phyloP scores from a whole-genome alignment of 64 coral and sea anemone genomes.

The Stylophora pistillata region DNA sequence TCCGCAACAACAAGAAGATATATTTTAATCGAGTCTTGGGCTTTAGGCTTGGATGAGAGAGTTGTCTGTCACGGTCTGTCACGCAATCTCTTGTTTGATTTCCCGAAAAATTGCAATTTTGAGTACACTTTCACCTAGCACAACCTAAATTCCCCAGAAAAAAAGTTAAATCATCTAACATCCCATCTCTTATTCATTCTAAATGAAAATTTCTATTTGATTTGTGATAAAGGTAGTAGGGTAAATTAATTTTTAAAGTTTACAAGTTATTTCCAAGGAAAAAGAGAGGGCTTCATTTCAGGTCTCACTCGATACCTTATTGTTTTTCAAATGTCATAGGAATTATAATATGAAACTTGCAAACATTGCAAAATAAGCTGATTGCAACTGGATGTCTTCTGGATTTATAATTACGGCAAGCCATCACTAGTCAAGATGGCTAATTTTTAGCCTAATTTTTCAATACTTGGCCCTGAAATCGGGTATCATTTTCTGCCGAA shows the following conservation, averaged over 20 bases:
- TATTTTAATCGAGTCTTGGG: no score
- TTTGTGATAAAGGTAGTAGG: constrained; percentile 7
- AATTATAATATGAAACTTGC: not conserved
- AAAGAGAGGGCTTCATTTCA: not conserved
- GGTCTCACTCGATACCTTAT: no score
- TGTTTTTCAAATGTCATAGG: not conserved
- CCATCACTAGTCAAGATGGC: not conserved
- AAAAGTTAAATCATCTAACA: not conserved
- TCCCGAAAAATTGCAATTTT: constrained; percentile 5
- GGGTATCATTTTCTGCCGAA: constrained; percentile 21
- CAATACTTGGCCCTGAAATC: not conserved
- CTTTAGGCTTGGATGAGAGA: no score
- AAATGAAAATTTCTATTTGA: not conserved
- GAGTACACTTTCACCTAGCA: not conserved
- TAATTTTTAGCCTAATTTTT: not conserved
- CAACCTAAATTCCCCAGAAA: constrained; percentile 14
- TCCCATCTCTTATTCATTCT: not conserved
- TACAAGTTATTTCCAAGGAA: not conserved
- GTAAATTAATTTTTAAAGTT: not conserved
- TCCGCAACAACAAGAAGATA: no score
- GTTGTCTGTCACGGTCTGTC: constrained; percentile 1
- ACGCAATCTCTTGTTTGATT: constrained; percentile 20
- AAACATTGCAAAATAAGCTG: constrained; percentile 7
- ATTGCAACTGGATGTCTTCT: no score
- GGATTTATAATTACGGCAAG: not conserved